Base-by-base conservation (phyloP, 2,797 vertebrate species). In the Urocyon cinereoargenteus region DNA sequence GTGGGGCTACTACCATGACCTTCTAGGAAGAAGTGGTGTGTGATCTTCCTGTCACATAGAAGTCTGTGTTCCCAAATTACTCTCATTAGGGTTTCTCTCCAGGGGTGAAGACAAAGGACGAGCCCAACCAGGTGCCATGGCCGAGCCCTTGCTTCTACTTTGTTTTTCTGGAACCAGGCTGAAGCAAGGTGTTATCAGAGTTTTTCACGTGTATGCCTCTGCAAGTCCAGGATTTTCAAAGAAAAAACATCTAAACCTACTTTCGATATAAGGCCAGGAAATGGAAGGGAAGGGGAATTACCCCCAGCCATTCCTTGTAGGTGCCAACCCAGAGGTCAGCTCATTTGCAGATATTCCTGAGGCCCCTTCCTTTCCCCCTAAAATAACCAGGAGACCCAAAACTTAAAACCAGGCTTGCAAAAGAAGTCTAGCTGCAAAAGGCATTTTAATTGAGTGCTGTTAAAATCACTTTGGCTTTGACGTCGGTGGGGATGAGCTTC, bases 121-220 rank as follows among this genome's bases (percentile, higher is more conserved):
- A 0, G 34, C 82, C 89, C 85, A 61, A 73, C 75, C 75, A 86
- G 94, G 82, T 90, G 61, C 55, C 26, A 4, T 5, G 22, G 82
- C 92, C 75, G 40, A 90, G 62, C 55, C 55, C 31, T 59, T 31
- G 61, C 36, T n/a, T 96, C 40, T 13, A 62, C 86, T 96, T 92
- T 94, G 89, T 86, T 96, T 97, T 90, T 53, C 84, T 36, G 77
- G 70, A 93, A 59, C 53, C 24, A 2, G 59, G 61, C 84, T 55
- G 45, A 88, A 94, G 62, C 91, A 68, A 82, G 81, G 77, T 70
- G 51, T 93, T 94, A 82, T 83, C 97, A 72, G 89, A 96, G 96
- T 82, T 81, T 59, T 93, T 84, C 97, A 90, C 84, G 79, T 40
- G 77, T n/a, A 15, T 78, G 59, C 55, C 75, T 94, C 36, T 94